A percentile compares a stretch with the other conserved stretches of the same genome.
phyloP scores from a whole-genome alignment of 2,113 vertebrate species.

The Gallinago media region DNA sequence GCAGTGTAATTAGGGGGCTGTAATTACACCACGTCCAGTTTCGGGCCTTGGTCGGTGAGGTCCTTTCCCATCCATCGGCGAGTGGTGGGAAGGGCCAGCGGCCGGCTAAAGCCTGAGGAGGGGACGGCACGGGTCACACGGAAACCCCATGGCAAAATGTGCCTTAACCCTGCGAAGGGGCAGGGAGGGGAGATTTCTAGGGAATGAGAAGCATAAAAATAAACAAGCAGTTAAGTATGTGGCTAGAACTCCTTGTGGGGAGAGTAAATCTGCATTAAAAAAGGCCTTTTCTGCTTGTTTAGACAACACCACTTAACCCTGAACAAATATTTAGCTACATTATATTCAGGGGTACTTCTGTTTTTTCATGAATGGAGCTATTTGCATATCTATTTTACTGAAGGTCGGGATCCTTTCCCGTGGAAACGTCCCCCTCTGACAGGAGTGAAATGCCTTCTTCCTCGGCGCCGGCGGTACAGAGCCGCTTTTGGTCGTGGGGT shows the following conservation, averaged over 20 bases:
- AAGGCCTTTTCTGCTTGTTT: slow-evolving; percentile 48
- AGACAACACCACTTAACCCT: slow-evolving; percentile 51
- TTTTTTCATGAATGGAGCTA: neutral
- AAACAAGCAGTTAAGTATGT: neutral
- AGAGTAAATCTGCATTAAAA: slow-evolving; percentile 1
- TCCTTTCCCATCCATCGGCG: fast-evolving
- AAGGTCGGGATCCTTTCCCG: neutral
- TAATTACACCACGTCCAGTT: neutral
- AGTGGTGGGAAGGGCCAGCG: neutral
- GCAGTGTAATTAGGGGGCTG: neutral
- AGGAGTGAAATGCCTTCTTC: neutral
- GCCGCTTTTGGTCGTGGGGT: neutral
- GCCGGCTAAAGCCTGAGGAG: neutral
- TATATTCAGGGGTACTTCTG: neutral
- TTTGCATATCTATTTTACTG: slow-evolving; percentile 25
- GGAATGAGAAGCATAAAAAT: neutral
- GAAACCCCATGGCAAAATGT: neutral
- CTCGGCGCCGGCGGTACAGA: neutral
- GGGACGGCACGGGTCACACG: neutral
- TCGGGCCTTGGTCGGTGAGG: neutral
- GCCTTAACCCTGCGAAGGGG: neutral
- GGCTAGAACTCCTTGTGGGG: neutral
- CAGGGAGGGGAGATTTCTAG: neutral
- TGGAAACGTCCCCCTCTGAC: neutral
- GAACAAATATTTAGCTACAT: slow-evolving; percentile 54